These are phyloP conservation scores for Rhinatrema bivittatum DNA, from an alignment of 2,797 vertebrate genomes.

Conservation along the genomic window DNA sequence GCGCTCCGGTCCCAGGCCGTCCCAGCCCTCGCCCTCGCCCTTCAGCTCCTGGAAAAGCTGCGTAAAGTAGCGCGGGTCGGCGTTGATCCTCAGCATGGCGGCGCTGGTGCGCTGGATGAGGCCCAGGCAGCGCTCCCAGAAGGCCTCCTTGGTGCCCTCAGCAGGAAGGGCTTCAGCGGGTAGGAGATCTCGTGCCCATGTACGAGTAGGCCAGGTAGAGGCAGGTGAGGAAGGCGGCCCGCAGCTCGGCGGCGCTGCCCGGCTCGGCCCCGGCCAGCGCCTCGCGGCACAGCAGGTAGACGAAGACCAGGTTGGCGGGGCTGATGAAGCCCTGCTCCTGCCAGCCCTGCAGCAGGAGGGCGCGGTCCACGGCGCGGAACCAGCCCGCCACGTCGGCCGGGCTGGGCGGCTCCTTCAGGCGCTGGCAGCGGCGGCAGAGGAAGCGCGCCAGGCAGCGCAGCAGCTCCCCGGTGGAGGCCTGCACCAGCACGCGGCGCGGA, in stretches of 20 bases:
- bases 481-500: conserved; percentile 80
- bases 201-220: conserved; percentile 96
- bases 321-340: conserved; percentile 97
- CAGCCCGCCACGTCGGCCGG: conserved; percentile 83
- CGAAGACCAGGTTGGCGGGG: conserved; percentile 91
- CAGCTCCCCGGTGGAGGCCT: conserved; percentile 92
- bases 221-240: conserved; percentile 88
- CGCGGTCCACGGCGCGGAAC: conserved; percentile 93
- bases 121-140: conserved; percentile 86
- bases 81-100: conserved; percentile 93
- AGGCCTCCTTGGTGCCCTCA: conserved; percentile 85
- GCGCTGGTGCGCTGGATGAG: conserved; percentile 86
- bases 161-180: conserved; percentile 92
- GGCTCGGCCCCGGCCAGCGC: conserved; percentile 65
- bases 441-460: conserved; percentile 90
- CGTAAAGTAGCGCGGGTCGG: conserved; percentile 95
- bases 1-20: too few species aligned
- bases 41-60: conserved; percentile 96
- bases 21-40: conserved; percentile 72
- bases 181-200: conserved; percentile 98
- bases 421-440: conserved; percentile 84
- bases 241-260: conserved; percentile 72
- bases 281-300: conserved; percentile 90
- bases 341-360: conserved; percentile 92
- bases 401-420: conserved; percentile 81